Evolutionary conservation across 1,140 invertebrate genomes (phyloP).

Genomic region (Aphis gossypii): DNA sequence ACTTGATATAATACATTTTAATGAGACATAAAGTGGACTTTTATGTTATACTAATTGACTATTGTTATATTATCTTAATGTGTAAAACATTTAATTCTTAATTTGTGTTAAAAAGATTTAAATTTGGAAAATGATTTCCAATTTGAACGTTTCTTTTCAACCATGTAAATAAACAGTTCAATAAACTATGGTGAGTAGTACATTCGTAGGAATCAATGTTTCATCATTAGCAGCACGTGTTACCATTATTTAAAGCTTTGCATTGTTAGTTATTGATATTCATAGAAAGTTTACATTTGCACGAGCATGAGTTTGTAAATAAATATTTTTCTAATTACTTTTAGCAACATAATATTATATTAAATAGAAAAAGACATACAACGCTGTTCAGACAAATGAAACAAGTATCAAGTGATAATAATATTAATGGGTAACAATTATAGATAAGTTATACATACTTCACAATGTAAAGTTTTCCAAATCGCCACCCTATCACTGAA

Average conservation of each 20-base stretch:
- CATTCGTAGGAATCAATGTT: constrained; percentile 18
- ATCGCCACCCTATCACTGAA: not conserved
- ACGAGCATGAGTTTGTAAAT: not conserved
- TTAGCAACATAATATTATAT: not conserved
- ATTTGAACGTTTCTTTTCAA: constrained; percentile 30
- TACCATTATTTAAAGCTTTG: not conserved
- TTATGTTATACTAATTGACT: not conserved
- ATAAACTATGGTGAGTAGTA: constrained; percentile 29
- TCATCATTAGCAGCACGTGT: not conserved
- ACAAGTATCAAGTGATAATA: not conserved
- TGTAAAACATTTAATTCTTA: not conserved
- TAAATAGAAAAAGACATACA: not conserved
- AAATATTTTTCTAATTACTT: not conserved
- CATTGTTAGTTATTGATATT: not conserved
- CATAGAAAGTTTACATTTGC: not conserved
- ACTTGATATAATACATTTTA: not conserved
- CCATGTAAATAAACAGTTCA: not conserved
- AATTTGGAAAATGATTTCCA: constrained; percentile 5
- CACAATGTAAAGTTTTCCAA: not conserved
- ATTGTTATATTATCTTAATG: not conserved
- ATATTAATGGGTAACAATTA: not conserved
- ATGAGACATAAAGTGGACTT: not conserved
- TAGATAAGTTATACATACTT: not conserved
- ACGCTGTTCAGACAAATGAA: not conserved
- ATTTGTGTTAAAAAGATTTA: not conserved